Evolutionary conservation across 2,113 vertebrate species (phyloP).

Genomic region (Sphyrna mokarran): DNA sequence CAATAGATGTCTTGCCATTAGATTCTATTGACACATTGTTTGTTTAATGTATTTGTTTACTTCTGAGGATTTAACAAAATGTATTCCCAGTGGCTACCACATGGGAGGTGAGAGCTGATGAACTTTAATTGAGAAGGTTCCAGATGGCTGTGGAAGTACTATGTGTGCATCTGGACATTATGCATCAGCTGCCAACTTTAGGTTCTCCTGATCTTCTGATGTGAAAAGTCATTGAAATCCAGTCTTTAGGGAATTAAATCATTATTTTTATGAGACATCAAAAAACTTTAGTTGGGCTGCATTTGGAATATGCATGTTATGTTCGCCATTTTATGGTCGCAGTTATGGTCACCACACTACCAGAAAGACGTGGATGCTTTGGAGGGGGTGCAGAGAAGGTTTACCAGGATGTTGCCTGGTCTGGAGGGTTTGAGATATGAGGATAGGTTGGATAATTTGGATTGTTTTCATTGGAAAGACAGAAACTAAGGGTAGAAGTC

Average conservation of each 20-base stretch:
- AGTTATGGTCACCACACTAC: too few relatives aligned
- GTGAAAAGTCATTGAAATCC: background rate
- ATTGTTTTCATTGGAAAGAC: too few relatives aligned
- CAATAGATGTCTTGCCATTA: background rate
- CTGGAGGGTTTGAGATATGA: too few relatives aligned
- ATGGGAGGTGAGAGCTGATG: background rate
- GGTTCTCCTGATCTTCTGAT: background rate
- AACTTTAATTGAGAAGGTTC: background rate
- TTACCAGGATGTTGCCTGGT: too few relatives aligned
- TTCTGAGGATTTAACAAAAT: background rate
- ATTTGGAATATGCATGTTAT: too few relatives aligned
- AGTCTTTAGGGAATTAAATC: background rate
- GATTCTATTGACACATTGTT: background rate
- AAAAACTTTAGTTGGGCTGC: too few relatives aligned
- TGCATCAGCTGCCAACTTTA: too few relatives aligned
- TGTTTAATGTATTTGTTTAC: background rate
- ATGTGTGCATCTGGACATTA: background rate
- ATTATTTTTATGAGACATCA: background rate
- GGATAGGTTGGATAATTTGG: too few relatives aligned
- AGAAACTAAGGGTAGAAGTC: too few relatives aligned
- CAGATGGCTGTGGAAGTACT: background rate
- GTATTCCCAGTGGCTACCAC: background rate
- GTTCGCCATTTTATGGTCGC: too few relatives aligned
- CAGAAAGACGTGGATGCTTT: too few relatives aligned
- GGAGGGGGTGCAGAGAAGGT: too few relatives aligned